phyloP scores from a whole-genome alignment of 2,113 vertebrate species.

The Aramus guarauna region DNA sequence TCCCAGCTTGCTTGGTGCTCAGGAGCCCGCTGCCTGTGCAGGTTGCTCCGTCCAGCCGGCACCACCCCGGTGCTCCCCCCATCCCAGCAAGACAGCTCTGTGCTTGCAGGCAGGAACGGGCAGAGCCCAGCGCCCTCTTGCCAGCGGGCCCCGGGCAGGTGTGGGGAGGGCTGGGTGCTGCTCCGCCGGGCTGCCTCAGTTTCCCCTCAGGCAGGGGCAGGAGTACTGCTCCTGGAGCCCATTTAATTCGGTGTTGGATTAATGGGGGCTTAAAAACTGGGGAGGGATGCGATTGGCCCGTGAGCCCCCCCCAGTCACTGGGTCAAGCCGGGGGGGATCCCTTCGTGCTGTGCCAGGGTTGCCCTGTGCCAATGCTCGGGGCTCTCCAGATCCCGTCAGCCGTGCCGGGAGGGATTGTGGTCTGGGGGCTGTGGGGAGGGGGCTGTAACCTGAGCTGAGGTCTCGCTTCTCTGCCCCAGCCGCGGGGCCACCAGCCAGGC shows the following conservation, averaged over 20 bases:
- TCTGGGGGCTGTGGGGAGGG: background rate
- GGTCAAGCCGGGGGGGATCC: background rate
- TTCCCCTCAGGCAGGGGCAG: background rate
- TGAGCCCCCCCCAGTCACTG: rapidly evolving
- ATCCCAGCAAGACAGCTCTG: background rate
- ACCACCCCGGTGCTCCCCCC: rapidly evolving
- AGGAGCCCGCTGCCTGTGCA: background rate
- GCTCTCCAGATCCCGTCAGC: background rate
- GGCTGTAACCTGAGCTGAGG: slow-evolving; percentile 46
- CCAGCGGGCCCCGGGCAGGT: background rate
- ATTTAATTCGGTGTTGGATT: background rate
- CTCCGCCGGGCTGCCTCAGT: background rate
- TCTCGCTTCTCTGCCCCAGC: slow-evolving; percentile 19
- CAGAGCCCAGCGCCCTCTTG: background rate
- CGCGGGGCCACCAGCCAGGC: background rate
- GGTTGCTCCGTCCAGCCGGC: background rate
- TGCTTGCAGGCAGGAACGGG: background rate
- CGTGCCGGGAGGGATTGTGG: background rate
- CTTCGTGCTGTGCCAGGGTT: rapidly evolving
- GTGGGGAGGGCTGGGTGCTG: background rate
- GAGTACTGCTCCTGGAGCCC: rapidly evolving
- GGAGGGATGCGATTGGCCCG: background rate
- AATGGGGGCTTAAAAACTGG: background rate
- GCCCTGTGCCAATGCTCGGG: rapidly evolving
- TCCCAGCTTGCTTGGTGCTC: background rate